Conservation (phyloP, 1,140 invertebrate genomes). For the Heliconius congener region DNA sequence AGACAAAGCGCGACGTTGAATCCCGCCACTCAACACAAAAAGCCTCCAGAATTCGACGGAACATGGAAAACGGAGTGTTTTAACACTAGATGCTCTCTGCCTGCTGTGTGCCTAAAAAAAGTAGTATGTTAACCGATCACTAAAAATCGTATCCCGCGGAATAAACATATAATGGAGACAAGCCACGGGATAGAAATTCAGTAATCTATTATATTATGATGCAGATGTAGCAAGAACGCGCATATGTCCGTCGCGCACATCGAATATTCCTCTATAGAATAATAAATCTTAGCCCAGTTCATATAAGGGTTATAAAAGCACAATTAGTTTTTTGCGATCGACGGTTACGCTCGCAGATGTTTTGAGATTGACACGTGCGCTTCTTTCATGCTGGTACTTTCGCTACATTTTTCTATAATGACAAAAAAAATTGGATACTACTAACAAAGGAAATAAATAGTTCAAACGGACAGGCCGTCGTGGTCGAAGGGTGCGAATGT, state of each 20-base stretch:
- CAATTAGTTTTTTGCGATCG: neutral
- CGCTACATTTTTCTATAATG: neutral
- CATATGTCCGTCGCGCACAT: neutral
- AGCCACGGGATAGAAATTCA: neutral
- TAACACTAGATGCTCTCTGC: too few species aligned
- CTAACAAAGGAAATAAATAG: too few species aligned
- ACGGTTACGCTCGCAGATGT: neutral
- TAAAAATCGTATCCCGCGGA: neutral
- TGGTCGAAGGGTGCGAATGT: too few species aligned
- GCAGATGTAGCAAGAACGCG: neutral
- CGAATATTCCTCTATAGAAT: neutral
- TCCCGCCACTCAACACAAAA: too few species aligned
- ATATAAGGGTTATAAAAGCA: neutral
- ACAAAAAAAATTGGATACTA: too few species aligned
- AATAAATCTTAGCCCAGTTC: neutral
- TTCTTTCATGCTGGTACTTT: neutral
- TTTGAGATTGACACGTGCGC: neutral
- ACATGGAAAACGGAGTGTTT: too few species aligned
- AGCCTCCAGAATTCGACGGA: too few species aligned
- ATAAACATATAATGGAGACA: neutral
- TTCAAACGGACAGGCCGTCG: too few species aligned
- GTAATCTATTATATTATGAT: neutral
- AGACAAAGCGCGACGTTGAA: too few species aligned
- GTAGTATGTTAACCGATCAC: too few species aligned
- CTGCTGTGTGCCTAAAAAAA: too few species aligned